Conservation (phyloP, 1,140 invertebrate species). For the Drosophila murphyi region DNA sequence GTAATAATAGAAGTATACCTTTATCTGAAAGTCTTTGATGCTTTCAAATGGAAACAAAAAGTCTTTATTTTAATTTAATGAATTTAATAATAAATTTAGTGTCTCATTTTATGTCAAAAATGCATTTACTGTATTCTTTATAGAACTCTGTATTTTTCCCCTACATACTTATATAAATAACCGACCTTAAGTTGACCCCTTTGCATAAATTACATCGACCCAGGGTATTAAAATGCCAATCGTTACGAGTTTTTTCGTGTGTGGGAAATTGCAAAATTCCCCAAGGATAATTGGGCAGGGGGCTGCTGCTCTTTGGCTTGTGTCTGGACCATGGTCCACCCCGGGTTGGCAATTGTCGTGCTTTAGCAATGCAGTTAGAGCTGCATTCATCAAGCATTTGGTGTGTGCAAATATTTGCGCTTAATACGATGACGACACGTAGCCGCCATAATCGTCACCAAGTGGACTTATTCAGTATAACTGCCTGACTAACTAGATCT, state of each 20-base stretch:
- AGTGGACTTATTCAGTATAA: constrained; percentile 3
- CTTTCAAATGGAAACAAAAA: too few species aligned
- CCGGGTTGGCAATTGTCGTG: constrained; percentile 57
- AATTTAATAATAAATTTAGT: too few species aligned
- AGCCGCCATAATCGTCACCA: constrained; percentile 56
- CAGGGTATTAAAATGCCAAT: constrained; percentile 37
- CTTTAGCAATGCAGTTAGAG: constrained; percentile 57
- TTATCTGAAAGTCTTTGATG: too few species aligned
- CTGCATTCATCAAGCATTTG: constrained; percentile 78
- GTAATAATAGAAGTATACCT: too few species aligned
- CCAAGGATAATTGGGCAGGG: constrained; percentile 19
- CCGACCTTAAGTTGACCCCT: background rate
- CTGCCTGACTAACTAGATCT: background rate
- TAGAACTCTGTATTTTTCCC: too few species aligned
- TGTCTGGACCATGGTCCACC: background rate
- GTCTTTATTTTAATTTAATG: too few species aligned
- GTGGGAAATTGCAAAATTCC: constrained; percentile 35
- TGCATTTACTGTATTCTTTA: too few species aligned
- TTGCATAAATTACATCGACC: background rate
- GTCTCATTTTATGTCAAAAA: too few species aligned
- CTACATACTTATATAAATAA: too few species aligned
- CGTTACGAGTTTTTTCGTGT: constrained; percentile 12
- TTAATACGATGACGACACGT: constrained; percentile 72
- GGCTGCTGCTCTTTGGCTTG: background rate
- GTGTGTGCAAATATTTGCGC: constrained; percentile 76